Conservation (phyloP, 2,113 vertebrate genomes). For the Nothocercus nigrocapillus region DNA sequence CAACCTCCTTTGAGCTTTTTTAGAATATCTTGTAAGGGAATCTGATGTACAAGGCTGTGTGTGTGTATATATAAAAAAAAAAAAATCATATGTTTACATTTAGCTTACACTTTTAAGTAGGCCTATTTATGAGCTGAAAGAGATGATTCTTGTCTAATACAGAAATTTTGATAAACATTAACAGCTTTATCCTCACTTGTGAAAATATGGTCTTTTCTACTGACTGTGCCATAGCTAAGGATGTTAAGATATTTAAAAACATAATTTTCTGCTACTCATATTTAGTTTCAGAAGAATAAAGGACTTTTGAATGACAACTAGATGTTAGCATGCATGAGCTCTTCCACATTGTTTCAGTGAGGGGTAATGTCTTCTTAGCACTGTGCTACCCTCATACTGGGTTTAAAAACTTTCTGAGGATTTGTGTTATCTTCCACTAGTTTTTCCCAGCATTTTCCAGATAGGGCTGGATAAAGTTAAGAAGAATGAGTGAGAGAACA, state of each 20-base stretch:
- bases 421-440: neutral
- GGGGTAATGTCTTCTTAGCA: neutral
- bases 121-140: neutral
- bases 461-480: neutral
- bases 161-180: neutral
- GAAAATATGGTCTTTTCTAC: neutral
- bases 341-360: neutral
- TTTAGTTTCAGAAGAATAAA: neutral
- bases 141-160: neutral
- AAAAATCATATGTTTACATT: neutral
- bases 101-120: neutral
- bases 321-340: neutral
- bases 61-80: neutral
- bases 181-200: neutral
- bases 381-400: neutral
- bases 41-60: neutral
- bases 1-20: neutral
- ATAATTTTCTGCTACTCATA: neutral
- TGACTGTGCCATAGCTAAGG: neutral
- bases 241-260: neutral
- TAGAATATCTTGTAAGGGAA: neutral
- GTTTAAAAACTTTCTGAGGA: neutral
- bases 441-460: neutral
- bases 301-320: rapidly evolving
- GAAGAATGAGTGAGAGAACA: neutral